Base-by-base conservation (phyloP, 2,113 vertebrate genomes). In the Charadrius vociferus region DNA sequence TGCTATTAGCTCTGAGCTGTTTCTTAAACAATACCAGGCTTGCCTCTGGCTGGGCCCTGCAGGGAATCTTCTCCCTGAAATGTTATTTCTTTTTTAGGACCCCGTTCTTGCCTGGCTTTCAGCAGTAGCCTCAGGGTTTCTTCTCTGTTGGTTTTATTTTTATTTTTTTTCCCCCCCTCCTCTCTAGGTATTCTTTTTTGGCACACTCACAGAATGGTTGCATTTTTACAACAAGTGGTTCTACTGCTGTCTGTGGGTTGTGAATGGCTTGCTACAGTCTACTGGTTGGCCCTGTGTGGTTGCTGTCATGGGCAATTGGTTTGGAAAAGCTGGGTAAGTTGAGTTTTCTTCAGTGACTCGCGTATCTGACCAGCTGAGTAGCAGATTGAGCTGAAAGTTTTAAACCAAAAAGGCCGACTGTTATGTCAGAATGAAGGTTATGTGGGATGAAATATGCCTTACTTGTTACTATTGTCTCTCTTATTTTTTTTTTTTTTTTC, bases 301-400 rank as follows among this genome's bases (percentile, higher is more conserved):
- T 36, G 99, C 99, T 17, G 98, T 99, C 95, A 99, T 99, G 99
- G 99, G 99, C 92, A 99, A 99, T 98, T 99, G 99, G 99, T 99
- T 99, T 90, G 99, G 99, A 79, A 99, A 99, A 97, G 97, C 99
- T 4, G 99, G 99, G 99, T 99, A 95, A 58, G 98, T 98, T 81
- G 68, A 49, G 59, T 72, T 81, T 26, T 62, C 80, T 90, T 80
- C 49, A 52, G 61, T 91, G 73, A 83, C 36, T 93, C 37, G 39
- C 30, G 93, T 85, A 32, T 19, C 47, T 75, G 77, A 68, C 55
- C 49, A 53, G 34, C 73, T 80, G 49, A 85, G 45, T 61, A 74
- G 72, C 12, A 79, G 62, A 65, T 39, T 73, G 74, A 66, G 20
- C 66, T 66, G 53, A 82, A 88, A 62, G 75, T 36, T 41, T 93